Evolutionary conservation across 2,797 vertebrate species (phyloP), one percentile per base, ranked within the genome.

Genomic region (Ptychobarbus kaznakovi): DNA sequence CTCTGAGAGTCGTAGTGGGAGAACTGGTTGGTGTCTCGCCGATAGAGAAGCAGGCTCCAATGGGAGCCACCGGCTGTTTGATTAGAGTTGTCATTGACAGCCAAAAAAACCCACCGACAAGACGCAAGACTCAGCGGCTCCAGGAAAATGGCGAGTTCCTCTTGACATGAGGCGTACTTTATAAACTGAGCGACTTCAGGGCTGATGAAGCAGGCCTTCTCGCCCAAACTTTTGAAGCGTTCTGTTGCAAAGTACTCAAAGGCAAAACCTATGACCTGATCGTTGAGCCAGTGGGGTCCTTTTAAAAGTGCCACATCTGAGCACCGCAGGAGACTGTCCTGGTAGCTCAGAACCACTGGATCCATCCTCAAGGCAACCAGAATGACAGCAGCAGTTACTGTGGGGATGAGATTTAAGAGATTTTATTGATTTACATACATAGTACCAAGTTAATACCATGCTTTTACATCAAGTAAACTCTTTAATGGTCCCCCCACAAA

Each of bases 171-270:
- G 25, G 97, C 94, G 79, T 97, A 99, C 84, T 99, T 99, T 92
- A 99, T 99, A 93, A 99, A 99, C 93, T 99, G 98, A 49, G 98
- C 96, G 89, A 99, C 98, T 91, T 99, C 97, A 0, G 98, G 98
- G 87, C 98, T 96, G 93, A 99, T 95, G 91, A 99, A 99, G 74
- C 96, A 94, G 44, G 96, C 89, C 0, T 90, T 90, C 18, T 94
- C 92, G 0, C 93, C 91, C 65, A 96, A 95, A 87, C 93, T 93
- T 89, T 89, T 93, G 92, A 97, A 97, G 86, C 96, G 96, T 87
- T 96, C 94, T 0, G 90, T 91, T 51, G 95, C 87, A 15, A 99
- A 97, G 90, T 97, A 99, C 90, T 99, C 98, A 1, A 99, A 99
- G 90, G 97, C 95, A 63, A 99, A 99, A 1, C 97, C 97, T 1